Evolutionary conservation across 2,888 invertebrate genomes (phyloP).

Genomic region (Melieria omissa): DNA sequence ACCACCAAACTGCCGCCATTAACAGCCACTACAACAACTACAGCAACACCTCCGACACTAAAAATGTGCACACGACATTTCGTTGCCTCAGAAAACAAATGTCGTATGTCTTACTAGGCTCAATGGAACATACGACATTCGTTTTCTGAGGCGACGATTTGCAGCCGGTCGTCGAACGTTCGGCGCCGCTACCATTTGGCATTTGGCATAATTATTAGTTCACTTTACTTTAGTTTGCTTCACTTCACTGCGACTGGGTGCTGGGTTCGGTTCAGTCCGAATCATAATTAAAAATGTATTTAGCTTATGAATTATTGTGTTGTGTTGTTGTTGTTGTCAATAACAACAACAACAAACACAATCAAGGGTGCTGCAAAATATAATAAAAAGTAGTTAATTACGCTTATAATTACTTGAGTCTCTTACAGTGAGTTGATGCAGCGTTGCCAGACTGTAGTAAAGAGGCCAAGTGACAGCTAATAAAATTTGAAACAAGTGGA

Average conservation of each 20-base stretch:
- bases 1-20: slow-evolving; percentile 15
- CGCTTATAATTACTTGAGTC: slow-evolving; percentile 22
- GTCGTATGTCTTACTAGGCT: no score
- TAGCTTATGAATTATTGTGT: slow-evolving; percentile 52
- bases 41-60: no score
- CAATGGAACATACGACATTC: no score
- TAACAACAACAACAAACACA: slow-evolving; percentile 20
- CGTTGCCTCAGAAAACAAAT: no score
- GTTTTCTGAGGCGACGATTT: no score
- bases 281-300: slow-evolving; percentile 62
- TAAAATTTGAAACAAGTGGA: no score
- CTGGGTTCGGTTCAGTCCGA: slow-evolving; percentile 34
- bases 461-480: no score
- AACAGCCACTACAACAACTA: no score
- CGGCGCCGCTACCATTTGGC: not conserved
- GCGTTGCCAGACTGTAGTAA: no score
- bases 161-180: not conserved
- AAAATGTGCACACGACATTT: no score
- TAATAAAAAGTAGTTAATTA: slow-evolving; percentile 29
- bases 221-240: no score
- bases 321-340: slow-evolving; percentile 5
- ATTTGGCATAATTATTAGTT: slow-evolving; percentile 29
- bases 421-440: no score
- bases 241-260: not conserved
- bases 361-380: slow-evolving; percentile 17